Percentiles rank a stretch among this genome's conserved stretches.
Conservation (phyloP, 2,888 invertebrate genomes). For the Andrena haemorrhoa region DNA sequence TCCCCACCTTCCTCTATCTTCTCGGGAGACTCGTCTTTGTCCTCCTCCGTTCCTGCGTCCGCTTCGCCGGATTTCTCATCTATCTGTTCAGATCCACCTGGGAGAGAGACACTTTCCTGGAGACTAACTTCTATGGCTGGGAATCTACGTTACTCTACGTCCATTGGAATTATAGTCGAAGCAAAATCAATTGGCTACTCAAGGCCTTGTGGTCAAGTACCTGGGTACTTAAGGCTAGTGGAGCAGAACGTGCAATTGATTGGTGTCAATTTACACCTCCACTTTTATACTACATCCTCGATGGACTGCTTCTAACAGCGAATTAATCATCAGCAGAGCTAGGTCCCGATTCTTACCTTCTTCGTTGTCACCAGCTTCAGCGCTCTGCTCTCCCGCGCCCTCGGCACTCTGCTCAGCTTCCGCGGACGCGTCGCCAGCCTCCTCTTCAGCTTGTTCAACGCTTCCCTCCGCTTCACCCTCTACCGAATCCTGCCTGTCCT, state of each 20-base stretch:
- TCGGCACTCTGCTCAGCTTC: slow-evolving; percentile 67
- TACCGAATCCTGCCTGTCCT: slow-evolving; percentile 50
- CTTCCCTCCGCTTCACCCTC: slow-evolving; percentile 48
- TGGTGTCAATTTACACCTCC: no score
- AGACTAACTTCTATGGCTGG: no score
- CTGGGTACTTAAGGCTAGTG: no score
- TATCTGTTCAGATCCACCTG: slow-evolving; percentile 39
- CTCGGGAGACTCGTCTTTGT: slow-evolving; percentile 67
- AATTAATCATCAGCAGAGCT: neutral
- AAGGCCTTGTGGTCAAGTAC: no score
- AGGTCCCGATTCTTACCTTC: slow-evolving; percentile 45
- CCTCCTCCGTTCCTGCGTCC: slow-evolving; percentile 57
- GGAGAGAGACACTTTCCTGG: neutral
- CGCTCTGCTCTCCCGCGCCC: slow-evolving; percentile 54
- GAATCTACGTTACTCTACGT: no score
- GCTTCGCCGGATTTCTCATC: slow-evolving; percentile 51
- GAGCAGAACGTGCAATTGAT: no score
- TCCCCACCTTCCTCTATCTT: slow-evolving; percentile 29
- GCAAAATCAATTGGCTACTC: no score
- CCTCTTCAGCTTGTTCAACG: slow-evolving; percentile 61
- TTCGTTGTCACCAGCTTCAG: slow-evolving; percentile 56
- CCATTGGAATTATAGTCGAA: no score
- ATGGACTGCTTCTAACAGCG: no score
- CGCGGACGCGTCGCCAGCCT: slow-evolving; percentile 45
- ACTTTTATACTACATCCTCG: no score